phyloP scores from a whole-genome alignment of 2,113 vertebrate species.

The Procapra przewalskii region DNA sequence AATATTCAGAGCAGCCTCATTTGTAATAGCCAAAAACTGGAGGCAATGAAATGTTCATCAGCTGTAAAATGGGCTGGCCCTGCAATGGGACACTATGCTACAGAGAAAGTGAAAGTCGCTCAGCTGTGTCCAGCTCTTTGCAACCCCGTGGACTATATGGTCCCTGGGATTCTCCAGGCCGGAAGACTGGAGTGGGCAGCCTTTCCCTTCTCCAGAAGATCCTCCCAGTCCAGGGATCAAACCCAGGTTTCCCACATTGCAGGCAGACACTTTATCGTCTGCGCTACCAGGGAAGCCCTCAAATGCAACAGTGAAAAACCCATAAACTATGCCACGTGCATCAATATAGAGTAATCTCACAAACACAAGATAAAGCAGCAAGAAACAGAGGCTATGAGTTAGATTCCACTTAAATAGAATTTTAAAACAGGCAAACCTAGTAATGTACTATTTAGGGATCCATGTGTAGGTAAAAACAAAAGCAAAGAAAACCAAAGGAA shows the following conservation, averaged over 20 bases:
- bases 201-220: not conserved
- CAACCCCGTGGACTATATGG: not conserved
- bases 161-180: not conserved
- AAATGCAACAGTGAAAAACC: not conserved
- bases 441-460: not conserved
- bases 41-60: not conserved
- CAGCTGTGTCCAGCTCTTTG: not conserved
- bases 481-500: not conserved
- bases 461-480: not conserved
- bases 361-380: not conserved
- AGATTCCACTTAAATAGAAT: not conserved
- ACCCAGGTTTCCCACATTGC: not conserved
- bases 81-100: not conserved
- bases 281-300: not conserved
- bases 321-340: not conserved
- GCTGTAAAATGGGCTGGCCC: not conserved
- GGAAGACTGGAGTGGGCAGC: not conserved
- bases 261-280: not conserved
- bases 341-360: not conserved
- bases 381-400: not conserved
- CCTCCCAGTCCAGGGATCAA: not conserved
- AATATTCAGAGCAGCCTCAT: not conserved
- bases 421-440: not conserved
- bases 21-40: not conserved
- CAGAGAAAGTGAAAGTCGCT: not conserved